phyloP scores from a whole-genome alignment of 2,797 vertebrate genomes.

The Triplophysa bombifrons region DNA sequence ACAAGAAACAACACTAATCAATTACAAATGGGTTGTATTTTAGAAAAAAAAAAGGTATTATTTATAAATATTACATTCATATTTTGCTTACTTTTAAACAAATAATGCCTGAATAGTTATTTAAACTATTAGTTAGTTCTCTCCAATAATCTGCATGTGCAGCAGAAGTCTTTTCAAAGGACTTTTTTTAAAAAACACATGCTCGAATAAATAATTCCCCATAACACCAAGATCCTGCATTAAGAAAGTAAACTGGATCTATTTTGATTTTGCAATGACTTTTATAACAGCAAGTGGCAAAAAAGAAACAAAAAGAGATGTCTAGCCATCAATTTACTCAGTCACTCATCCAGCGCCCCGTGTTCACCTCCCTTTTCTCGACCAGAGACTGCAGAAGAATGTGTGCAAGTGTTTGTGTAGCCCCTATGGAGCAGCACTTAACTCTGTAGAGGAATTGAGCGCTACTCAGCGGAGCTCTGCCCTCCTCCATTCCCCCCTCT shows the following conservation, averaged over 20 bases:
- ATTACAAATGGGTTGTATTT: not conserved
- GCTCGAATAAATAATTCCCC: not conserved
- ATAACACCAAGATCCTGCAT: not conserved
- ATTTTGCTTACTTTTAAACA: no score
- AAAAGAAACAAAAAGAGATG: not conserved
- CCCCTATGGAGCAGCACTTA: slow-evolving; percentile 82
- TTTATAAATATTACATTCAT: not conserved
- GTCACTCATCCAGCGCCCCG: not conserved
- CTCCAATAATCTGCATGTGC: no score
- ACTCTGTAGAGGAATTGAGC: slow-evolving; percentile 82
- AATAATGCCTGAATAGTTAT: no score
- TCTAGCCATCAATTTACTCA: slow-evolving; percentile 7
- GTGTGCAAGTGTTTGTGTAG: slow-evolving; percentile 40
- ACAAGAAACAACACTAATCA: not conserved
- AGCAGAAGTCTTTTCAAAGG: no score
- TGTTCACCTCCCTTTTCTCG: slow-evolving; percentile 19
- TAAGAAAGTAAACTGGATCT: not conserved
- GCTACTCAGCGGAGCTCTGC: slow-evolving; percentile 70
- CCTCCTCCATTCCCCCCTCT: slow-evolving; percentile 58
- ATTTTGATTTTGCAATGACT: not conserved
- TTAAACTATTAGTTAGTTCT: no score
- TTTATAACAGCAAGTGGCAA: not conserved
- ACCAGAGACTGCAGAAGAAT: slow-evolving; percentile 40
- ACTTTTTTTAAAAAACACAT: not conserved
- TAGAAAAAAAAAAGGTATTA: not conserved